Evolutionary conservation across 1,140 invertebrate genomes (phyloP).

Genomic region (Dinoponera quadriceps): DNA sequence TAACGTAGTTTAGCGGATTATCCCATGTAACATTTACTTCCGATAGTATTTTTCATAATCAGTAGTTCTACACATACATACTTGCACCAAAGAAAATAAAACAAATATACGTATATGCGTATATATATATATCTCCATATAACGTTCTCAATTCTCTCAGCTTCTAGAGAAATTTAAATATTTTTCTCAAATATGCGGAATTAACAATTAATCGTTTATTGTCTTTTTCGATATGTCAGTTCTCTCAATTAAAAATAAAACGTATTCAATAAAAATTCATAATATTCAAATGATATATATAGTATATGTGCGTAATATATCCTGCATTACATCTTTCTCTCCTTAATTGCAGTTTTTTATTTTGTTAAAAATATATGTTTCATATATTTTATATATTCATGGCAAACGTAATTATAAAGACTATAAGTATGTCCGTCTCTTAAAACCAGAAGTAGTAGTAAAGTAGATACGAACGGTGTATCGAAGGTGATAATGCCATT

Average conservation of each 20-base stretch:
- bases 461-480: slow-evolving; percentile 13
- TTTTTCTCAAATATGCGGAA: slow-evolving; percentile 21
- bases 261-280: not conserved
- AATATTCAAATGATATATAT: not conserved
- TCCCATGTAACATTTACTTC: not conserved
- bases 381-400: slow-evolving; percentile 21
- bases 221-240: not conserved
- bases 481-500: not conserved
- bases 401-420: slow-evolving; percentile 30
- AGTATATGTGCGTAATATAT: slow-evolving; percentile 28
- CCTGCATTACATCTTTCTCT: not conserved
- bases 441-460: not conserved
- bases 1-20: slow-evolving; percentile 21
- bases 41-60: slow-evolving; percentile 1
- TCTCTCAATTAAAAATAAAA: slow-evolving; percentile 9
- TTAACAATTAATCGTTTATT: slow-evolving; percentile 34
- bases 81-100: slow-evolving; percentile 27
- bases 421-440: slow-evolving; percentile 8
- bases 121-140: not conserved
- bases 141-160: not conserved
- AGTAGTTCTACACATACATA: slow-evolving; percentile 4
- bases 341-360: too few relatives aligned
- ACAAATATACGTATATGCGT: not conserved
- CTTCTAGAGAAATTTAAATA: slow-evolving; percentile 12
- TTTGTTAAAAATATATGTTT: not conserved